Evolutionary conservation across 1,140 invertebrate genomes (phyloP).

Genomic region (Ditylenchus dipsaci): DNA sequence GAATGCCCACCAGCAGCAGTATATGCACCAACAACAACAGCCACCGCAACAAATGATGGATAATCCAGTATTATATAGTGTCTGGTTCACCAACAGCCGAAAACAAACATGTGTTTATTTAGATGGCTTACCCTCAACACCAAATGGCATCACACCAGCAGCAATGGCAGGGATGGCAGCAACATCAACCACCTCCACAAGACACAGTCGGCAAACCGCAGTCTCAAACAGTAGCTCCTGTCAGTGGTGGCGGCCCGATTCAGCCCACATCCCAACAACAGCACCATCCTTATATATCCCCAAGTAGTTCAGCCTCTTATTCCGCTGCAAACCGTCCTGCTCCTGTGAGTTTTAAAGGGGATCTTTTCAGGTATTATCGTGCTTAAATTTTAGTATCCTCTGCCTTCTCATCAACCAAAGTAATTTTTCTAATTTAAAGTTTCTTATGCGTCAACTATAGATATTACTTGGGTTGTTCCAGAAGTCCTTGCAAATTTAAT

Average conservation of each 20-base stretch:
- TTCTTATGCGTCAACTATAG: too few relatives aligned
- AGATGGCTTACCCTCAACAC: slow-evolving; percentile 6
- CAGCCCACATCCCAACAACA: too few relatives aligned
- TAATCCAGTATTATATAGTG: too few relatives aligned
- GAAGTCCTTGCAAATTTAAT: too few relatives aligned
- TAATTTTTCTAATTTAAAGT: too few relatives aligned
- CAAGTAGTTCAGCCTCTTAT: not conserved
- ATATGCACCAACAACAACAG: not conserved
- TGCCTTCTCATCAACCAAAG: slow-evolving; percentile 1
- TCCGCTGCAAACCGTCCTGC: not conserved
- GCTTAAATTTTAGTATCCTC: slow-evolving; percentile 5
- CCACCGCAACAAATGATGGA: not conserved
- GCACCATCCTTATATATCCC: not conserved
- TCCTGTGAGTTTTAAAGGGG: not conserved
- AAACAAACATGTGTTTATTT: too few relatives aligned
- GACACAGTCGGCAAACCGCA: not conserved
- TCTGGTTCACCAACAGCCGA: too few relatives aligned
- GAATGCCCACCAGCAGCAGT: not conserved
- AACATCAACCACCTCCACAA: not conserved
- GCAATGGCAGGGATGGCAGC: not conserved
- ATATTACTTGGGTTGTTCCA: too few relatives aligned
- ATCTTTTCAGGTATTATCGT: too few relatives aligned
- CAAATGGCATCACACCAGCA: slow-evolving; percentile 17
- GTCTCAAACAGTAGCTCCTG: not conserved
- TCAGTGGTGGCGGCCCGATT: not conserved